Evolutionary conservation across 2,888 invertebrate genomes (phyloP), one percentile per base, ranked within the genome.

Genomic region (Acrocyrtus sp.): DNA sequence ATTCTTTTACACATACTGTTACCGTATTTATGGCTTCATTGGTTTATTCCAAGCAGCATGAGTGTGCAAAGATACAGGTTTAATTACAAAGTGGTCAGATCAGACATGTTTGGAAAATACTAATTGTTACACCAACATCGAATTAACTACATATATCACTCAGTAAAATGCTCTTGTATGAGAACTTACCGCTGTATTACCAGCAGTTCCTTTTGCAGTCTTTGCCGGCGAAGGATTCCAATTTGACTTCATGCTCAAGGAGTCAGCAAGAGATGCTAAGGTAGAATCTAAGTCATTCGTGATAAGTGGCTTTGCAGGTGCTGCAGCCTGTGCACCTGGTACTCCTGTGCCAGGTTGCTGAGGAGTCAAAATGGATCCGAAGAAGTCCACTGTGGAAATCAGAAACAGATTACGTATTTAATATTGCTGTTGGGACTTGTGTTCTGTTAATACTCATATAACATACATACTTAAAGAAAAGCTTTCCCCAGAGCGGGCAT

Each of bases 221-320:
- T 80, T 80, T 57, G 76, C 69, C 51, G 80, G 80, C 4, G 80
- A 80, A 24, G 79, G 75, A 34, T 70, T 76, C 80, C 80, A 80
- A 58, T 77, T 79, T 0, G 79, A 78, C 47, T 93, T 93, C 83
- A 95, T 94, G 82, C 91, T 89, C 82, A 98, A 89, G 86, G 96
- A 97, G 86, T 96, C 94, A 76, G 96, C 97, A 82, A 98, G 87
- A 79, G 93, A 93, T 76, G 96, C 96, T 75, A 97, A 89, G 81
- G 95, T 96, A 81, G 95, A 93, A 84, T 98, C 96, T 84, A 98
- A 87, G 85, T 97, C 97, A 66, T 95, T 95, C 26, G 95, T 94
- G 77, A 96, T 88, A 79, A 97, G 91, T 84, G 92, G 92, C 76
- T 90, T 90, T 39, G 70, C 66, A 12, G 78, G 66, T 68, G 87